Base-by-base conservation (phyloP, 1,140 invertebrate species). In the Drosophila guanche region DNA sequence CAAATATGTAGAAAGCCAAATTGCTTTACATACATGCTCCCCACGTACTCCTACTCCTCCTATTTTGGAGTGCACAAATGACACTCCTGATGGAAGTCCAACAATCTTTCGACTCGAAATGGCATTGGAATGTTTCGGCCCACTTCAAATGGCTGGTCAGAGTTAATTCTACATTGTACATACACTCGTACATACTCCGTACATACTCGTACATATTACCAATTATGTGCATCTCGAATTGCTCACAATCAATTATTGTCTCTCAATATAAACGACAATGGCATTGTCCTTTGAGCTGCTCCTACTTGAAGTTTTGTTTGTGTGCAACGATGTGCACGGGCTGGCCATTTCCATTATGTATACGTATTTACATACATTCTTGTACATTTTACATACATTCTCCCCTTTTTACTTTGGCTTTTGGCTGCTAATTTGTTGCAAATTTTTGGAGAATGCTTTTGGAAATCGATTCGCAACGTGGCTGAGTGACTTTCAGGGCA, bases 1-100 rank as follows among this genome's bases (percentile, higher is more conserved):
- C 16, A 20, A 20, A 20, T 10, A 37, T 37, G 33, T 55, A 70
- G 71, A 65, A 60, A 75, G 71, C 71, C 71, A 76, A 76, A 76
- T 76, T 67, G 72, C 71, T 59, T 59, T 59, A 75, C 54, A 76
- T 76, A 75, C 16, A 20, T 20, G 16, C 16, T 20, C 16, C 16
- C 16, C 16, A 20, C 16, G 16, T 20, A 20, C 16, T 20, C 16
- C 67, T 20, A 20, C 16, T 20, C 16, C 67, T 76, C 10, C 33
- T 3, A 33, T 33, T 33, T 33, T 8, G 33, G 3, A 10, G 10
- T 60, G 48, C 61, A 29, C 20, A 56, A 73, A 51, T 73, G 51
- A 73, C 52, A 51, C 54, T 48, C 12, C 5, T 5, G 7, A 4
- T 22, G 23, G 45, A 43, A 70, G 1, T 37, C 33, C 29, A 16